Evolutionary conservation across 2,888 invertebrate genomes (phyloP).

Genomic region (Sinopyrophorus schimmeli): DNA sequence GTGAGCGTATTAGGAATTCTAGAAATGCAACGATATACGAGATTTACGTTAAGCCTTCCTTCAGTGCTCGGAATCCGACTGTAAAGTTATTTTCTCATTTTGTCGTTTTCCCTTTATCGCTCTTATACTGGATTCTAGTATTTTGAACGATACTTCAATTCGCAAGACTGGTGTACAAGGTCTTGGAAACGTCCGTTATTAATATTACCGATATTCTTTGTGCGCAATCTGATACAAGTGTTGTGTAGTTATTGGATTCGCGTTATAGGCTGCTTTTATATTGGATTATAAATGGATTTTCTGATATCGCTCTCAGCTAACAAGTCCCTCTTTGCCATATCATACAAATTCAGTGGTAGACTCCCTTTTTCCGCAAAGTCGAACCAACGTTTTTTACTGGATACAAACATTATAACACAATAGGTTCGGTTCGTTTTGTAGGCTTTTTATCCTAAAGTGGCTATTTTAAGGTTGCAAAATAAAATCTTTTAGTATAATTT

Average conservation of each 20-base stretch:
- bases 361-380: too few relatives aligned
- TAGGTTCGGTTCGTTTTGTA: too few relatives aligned
- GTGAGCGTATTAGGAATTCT: too few relatives aligned
- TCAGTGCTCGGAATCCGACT: conserved; percentile 40
- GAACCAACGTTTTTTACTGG: too few relatives aligned
- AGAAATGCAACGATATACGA: conserved; percentile 38
- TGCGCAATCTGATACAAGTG: conserved; percentile 21
- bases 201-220: conserved; percentile 26
- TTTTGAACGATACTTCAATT: conserved; percentile 33
- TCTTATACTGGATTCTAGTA: conserved; percentile 33
- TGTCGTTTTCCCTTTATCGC: conserved; percentile 41
- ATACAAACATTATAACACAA: too few relatives aligned
- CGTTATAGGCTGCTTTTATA: conserved; percentile 16
- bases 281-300: conserved; percentile 20
- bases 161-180: conserved; percentile 20
- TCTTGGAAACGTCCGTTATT: conserved; percentile 25
- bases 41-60: conserved; percentile 40
- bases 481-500: too few relatives aligned
- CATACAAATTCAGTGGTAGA: too few relatives aligned
- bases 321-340: conserved; percentile 11
- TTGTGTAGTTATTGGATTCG: conserved; percentile 20
- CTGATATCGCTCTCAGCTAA: conserved; percentile 8
- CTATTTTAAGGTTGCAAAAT: too few relatives aligned
- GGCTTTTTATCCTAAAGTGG: too few relatives aligned
- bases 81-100: conserved; percentile 42